Evolutionary conservation across 2,113 vertebrate genomes (phyloP), one percentile per base, ranked within the genome.

Genomic region (Tragelaphus buxtoni): DNA sequence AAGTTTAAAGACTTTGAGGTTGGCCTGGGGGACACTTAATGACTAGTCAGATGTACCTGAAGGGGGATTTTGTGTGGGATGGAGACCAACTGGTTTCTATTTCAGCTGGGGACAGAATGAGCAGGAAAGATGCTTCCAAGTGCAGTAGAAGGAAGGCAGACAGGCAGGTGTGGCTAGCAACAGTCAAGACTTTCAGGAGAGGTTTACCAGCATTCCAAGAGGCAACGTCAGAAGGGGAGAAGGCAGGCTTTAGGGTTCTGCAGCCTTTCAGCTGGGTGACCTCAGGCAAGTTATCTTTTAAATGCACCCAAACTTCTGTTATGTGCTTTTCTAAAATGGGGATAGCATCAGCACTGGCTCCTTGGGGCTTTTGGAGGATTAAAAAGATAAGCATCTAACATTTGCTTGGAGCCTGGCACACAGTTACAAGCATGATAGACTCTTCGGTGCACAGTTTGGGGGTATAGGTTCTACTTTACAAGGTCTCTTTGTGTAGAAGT

Each of bases 51-150:
- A 47, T 77, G 2, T 12, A 32, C 32, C 24, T 13, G 51, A 63
- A 56, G 16, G n/a, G 39, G 45, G 5, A 9, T 18, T 16, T 6
- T 7, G 2, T 6, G 14, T 10, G 7, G 7, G 30, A 10, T 5
- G n/a, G 77, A 55, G 56, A 30, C 28, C 82, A n/a, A 47, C 69
- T 79, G 53, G 13, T 69, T 55, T 56, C 53, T 49, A 6, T 22
- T 45, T 85, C 61, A 49, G 69, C 53, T 2, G 45, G 47, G 83
- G 84, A 61, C 20, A 10, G 30, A 49, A 56, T 0, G 35, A 60
- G 11, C 60, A 30, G 61, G 82, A 11, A 51, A n/a, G 14, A 76
- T 7, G 13, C 65, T 72, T 45, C 28, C 13, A 9, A 12, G 14
- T 14, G 24, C 42, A 53, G 26, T 56, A 39, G 51, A 51, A 2